Evolutionary conservation across 2,113 vertebrate genomes (phyloP).

Genomic region (Meriones unguiculatus): DNA sequence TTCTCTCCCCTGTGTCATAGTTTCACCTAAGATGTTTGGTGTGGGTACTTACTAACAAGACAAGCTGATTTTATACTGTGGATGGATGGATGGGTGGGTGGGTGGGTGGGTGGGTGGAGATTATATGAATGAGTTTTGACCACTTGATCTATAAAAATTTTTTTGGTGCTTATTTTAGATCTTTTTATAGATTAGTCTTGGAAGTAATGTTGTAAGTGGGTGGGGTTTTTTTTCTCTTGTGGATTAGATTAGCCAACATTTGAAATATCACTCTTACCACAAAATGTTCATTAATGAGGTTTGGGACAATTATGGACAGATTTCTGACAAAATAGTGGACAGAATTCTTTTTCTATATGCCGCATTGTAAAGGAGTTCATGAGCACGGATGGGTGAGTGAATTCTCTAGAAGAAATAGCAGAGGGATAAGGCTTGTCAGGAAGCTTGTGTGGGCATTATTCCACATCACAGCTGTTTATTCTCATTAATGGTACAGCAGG

Average conservation of each 20-base stretch:
- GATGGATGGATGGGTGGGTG: not conserved
- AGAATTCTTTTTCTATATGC: not conserved
- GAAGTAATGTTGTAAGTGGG: conserved; percentile 50
- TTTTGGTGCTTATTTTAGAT: conserved; percentile 36
- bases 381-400: not conserved
- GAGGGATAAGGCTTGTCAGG: not conserved
- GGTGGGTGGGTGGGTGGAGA: not conserved
- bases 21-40: not conserved
- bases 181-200: conserved; percentile 16
- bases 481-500: not conserved
- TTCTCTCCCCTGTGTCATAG: not conserved
- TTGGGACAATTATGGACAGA: not conserved
- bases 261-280: conserved; percentile 76
- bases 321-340: not conserved
- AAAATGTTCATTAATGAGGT: not conserved
- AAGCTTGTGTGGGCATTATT: not conserved
- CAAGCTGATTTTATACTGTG: not conserved
- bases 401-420: not conserved
- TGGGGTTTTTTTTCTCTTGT: conserved; percentile 5
- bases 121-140: conserved; percentile 33
- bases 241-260: conserved; percentile 74
- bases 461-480: not conserved
- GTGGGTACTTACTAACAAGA: not conserved
- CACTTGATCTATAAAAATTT: conserved; percentile 55
- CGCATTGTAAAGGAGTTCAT: not conserved